Evolutionary conservation across 2,888 invertebrate genomes (phyloP).

Genomic region (Tetragonula carbonaria): DNA sequence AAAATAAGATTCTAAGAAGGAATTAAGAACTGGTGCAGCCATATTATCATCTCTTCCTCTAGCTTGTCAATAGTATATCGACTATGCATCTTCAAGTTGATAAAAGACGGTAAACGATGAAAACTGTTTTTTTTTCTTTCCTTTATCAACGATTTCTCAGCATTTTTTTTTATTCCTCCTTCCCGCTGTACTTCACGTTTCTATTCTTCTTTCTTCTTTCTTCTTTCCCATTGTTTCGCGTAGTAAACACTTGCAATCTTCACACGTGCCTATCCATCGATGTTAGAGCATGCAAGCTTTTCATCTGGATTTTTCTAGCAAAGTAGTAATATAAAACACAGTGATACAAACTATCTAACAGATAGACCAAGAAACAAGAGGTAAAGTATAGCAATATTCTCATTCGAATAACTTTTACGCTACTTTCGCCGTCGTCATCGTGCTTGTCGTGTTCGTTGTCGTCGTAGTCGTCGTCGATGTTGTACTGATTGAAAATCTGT

Average conservation of each 20-base stretch:
- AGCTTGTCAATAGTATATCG: neutral
- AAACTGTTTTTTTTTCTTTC: neutral
- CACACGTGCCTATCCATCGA: no score
- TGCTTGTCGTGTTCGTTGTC: neutral
- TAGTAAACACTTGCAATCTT: neutral
- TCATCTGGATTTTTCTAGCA: neutral
- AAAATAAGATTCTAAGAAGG: no score
- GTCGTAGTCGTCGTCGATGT: neutral
- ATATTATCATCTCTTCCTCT: neutral
- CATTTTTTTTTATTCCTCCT: neutral
- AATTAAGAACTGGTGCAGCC: no score
- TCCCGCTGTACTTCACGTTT: no score
- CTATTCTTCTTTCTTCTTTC: neutral
- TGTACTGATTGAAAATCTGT: neutral
- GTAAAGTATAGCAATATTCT: neutral
- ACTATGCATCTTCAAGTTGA: neutral
- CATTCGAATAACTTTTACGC: neutral
- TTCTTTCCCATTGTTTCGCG: neutral
- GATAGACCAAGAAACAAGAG: neutral
- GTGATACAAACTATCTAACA: neutral
- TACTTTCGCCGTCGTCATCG: neutral
- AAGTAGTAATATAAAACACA: neutral
- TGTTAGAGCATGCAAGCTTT: conserved; percentile 8
- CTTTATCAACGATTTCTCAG: neutral
- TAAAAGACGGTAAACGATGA: neutral